phyloP scores from a whole-genome alignment of 2,888 invertebrate genomes.

The Oscheius sp. region DNA sequence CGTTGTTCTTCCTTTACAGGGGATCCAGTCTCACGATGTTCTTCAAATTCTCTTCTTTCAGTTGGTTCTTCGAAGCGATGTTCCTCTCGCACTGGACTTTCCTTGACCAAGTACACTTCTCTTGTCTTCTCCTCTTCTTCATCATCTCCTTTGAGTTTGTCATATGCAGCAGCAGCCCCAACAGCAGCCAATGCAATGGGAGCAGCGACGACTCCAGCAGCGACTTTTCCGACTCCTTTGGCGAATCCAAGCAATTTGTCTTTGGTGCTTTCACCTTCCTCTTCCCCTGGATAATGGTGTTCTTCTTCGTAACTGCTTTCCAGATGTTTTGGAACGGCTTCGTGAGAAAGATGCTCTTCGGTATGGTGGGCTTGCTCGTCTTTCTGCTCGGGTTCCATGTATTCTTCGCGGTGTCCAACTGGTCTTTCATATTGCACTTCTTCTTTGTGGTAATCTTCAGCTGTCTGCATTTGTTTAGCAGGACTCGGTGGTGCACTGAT shows the following conservation, averaged over 20 bases:
- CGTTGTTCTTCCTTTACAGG: neutral
- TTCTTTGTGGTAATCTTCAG: slow-evolving; percentile 11
- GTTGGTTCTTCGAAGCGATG: slow-evolving; percentile 32
- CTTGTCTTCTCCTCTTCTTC: slow-evolving; percentile 38
- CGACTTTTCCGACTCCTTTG: slow-evolving; percentile 58
- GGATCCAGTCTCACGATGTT: slow-evolving; percentile 32
- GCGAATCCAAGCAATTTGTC: slow-evolving; percentile 50
- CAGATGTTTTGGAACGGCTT: slow-evolving; percentile 25
- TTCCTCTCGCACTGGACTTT: slow-evolving; percentile 1
- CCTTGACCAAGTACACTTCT: slow-evolving; percentile 9
- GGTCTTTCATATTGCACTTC: neutral
- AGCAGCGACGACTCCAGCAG: slow-evolving; percentile 59
- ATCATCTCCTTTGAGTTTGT: slow-evolving; percentile 46
- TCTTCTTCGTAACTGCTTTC: slow-evolving; percentile 9
- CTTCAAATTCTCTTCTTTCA: slow-evolving; percentile 16
- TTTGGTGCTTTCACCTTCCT: slow-evolving; percentile 44
- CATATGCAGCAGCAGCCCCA: slow-evolving; percentile 59
- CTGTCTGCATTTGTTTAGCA: neutral
- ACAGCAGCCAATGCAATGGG: slow-evolving; percentile 58
- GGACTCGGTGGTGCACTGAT: slow-evolving; percentile 12
- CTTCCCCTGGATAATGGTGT: slow-evolving; percentile 8
- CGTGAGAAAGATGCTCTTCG: neutral
- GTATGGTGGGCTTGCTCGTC: neutral
- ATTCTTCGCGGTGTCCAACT: neutral
- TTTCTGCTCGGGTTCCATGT: neutral